Percentiles rank a stretch among this genome's conserved stretches.
phyloP scores from a whole-genome alignment of 2,113 vertebrate genomes.

The Entelurus aequoreus region DNA sequence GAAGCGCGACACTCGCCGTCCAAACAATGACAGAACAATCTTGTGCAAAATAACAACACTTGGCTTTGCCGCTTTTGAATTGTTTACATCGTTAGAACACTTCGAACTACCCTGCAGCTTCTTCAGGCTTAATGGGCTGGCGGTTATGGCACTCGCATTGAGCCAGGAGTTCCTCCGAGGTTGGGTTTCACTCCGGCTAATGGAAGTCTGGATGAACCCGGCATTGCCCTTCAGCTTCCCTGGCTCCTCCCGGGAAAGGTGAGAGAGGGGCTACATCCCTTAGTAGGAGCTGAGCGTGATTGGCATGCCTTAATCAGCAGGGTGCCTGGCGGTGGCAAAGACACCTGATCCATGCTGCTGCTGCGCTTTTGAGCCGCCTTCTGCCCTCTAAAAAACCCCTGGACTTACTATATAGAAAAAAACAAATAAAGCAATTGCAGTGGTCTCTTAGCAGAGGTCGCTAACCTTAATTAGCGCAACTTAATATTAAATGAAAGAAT shows the following conservation, averaged over 20 bases:
- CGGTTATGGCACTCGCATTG: slow-evolving; percentile 4
- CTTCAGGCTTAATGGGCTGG: slow-evolving; percentile 29
- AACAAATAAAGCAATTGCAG: not conserved
- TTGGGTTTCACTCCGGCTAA: slow-evolving; percentile 29
- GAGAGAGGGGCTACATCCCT: slow-evolving; percentile 36
- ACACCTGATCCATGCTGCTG: slow-evolving; percentile 20
- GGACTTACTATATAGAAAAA: not conserved
- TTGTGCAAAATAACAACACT: slow-evolving; percentile 32
- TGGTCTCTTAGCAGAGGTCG: too few relatives aligned
- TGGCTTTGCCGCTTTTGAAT: slow-evolving; percentile 28
- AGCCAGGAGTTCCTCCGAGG: slow-evolving; percentile 29
- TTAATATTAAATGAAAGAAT: too few relatives aligned
- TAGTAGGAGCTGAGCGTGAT: slow-evolving; percentile 41
- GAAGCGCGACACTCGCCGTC: slow-evolving; percentile 48
- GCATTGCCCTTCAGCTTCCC: slow-evolving; percentile 5
- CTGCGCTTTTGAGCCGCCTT: slow-evolving; percentile 1
- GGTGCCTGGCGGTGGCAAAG: slow-evolving; percentile 37
- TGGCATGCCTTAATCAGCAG: slow-evolving; percentile 50
- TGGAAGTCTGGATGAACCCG: slow-evolving; percentile 18
- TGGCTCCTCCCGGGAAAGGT: slow-evolving; percentile 25
- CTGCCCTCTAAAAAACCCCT: not conserved
- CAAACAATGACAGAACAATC: slow-evolving; percentile 50
- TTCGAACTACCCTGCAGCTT: slow-evolving; percentile 25
- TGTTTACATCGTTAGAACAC: slow-evolving; percentile 49
- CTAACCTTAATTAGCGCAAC: too few relatives aligned